Conservation (phyloP, 2,888 invertebrate species). For the Parthenolecanium corni region DNA sequence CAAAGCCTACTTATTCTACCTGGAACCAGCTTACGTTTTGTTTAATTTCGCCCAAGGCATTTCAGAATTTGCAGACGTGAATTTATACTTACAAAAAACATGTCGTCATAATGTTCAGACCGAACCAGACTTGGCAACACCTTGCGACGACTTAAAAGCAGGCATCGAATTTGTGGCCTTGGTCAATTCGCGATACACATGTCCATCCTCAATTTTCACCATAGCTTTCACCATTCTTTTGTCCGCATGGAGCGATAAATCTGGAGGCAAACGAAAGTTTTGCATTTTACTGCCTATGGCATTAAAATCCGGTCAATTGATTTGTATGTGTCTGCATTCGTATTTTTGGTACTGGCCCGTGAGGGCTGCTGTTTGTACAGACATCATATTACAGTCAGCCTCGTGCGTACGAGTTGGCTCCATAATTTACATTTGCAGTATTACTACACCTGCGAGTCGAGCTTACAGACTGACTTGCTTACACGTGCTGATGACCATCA, state of each 20-base stretch:
- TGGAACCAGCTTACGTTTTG: too few relatives aligned
- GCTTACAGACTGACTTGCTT: too few relatives aligned
- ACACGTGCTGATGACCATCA: too few relatives aligned
- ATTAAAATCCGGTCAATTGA: constrained; percentile 31
- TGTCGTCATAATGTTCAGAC: neutral
- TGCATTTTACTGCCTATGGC: constrained; percentile 30
- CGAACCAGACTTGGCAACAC: neutral
- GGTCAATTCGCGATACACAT: neutral
- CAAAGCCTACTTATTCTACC: too few relatives aligned
- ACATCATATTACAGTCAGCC: too few relatives aligned
- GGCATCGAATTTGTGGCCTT: neutral
- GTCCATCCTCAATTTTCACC: neutral
- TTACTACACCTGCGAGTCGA: too few relatives aligned
- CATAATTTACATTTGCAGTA: too few relatives aligned
- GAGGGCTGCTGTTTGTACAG: neutral
- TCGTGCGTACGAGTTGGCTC: too few relatives aligned
- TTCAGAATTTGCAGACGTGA: neutral
- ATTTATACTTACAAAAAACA: neutral
- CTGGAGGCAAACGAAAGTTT: constrained; percentile 28
- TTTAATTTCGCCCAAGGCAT: too few relatives aligned
- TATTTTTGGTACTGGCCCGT: constrained; percentile 33
- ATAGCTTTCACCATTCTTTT: neutral
- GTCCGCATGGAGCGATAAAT: neutral
- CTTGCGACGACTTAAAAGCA: neutral
- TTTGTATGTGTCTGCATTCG: constrained; percentile 31